Evolutionary conservation across 2,113 vertebrate genomes (phyloP).

Genomic region (Rhynchomys soricoides): DNA sequence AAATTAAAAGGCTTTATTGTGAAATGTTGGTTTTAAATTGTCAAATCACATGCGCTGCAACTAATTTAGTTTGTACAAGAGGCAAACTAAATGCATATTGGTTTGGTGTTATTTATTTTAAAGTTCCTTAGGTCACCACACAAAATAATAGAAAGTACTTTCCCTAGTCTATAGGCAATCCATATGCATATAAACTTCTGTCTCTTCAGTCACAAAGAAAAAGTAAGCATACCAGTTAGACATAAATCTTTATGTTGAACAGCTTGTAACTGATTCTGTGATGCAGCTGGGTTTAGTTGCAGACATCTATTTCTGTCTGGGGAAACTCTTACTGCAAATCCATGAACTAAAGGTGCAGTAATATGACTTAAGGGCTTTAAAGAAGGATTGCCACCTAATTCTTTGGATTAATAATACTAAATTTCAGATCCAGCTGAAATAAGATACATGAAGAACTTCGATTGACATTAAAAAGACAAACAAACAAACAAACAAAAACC

Average conservation of each 20-base stretch:
- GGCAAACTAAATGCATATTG: neutral
- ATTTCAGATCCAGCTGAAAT: neutral
- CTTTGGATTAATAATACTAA: neutral
- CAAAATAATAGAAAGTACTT: neutral
- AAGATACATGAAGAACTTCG: neutral
- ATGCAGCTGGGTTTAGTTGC: neutral
- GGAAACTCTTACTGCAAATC: neutral
- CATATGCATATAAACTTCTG: neutral
- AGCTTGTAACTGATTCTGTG: neutral
- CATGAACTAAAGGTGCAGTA: neutral
- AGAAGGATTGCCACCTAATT: neutral
- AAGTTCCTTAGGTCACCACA: neutral
- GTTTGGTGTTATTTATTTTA: neutral
- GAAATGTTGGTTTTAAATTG: slow-evolving; percentile 16
- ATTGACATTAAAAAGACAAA: neutral
- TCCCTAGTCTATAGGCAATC: neutral
- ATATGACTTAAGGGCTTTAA: neutral
- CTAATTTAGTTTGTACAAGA: slow-evolving; percentile 29
- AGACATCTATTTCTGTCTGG: neutral
- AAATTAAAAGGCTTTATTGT: neutral
- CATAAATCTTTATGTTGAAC: neutral
- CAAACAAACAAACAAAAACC: too few species aligned
- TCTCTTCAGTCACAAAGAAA: neutral
- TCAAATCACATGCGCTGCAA: neutral
- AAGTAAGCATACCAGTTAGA: neutral